These are phyloP conservation scores for Suncus etruscus DNA, from an alignment of 2,113 vertebrate species.

Conservation along the genomic window DNA sequence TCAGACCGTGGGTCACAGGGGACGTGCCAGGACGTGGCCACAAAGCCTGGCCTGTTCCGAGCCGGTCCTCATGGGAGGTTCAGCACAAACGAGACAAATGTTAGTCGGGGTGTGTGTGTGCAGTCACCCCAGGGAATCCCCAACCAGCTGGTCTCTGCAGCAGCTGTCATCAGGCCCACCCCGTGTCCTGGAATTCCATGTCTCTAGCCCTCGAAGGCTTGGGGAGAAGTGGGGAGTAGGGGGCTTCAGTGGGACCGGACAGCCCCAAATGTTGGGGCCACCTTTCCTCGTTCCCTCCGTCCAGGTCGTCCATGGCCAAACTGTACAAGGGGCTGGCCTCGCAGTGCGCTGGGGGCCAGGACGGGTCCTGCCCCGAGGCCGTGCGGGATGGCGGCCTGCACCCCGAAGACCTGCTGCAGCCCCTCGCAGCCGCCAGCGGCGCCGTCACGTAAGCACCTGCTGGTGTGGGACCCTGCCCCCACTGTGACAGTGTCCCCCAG, in stretches of 20 bases:
- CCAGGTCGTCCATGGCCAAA: constrained; percentile 94
- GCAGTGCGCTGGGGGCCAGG: constrained; percentile 87
- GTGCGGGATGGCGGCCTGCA: constrained; percentile 91
- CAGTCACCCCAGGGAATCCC: too few relatives aligned
- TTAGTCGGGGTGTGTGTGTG: too few relatives aligned
- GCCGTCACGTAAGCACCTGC: constrained; percentile 87
- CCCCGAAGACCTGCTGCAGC: constrained; percentile 89
- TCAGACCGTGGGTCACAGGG: too few relatives aligned
- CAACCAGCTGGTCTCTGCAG: too few relatives aligned
- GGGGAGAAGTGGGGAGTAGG: neutral
- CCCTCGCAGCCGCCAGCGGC: constrained; percentile 84
- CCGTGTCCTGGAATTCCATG: too few relatives aligned
- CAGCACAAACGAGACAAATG: too few relatives aligned
- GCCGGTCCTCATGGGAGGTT: too few relatives aligned
- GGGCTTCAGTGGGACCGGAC: neutral
- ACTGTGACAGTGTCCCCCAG: too few relatives aligned
- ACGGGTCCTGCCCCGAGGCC: constrained; percentile 85
- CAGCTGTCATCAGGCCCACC: too few relatives aligned
- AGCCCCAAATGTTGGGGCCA: neutral
- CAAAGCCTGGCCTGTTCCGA: too few relatives aligned
- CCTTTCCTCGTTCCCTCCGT: constrained; percentile 76
- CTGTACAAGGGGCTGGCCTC: constrained; percentile 92
- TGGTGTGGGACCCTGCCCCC: too few relatives aligned
- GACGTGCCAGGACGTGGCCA: too few relatives aligned
- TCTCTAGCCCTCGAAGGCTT: neutral